Conservation (phyloP, 2,797 vertebrate genomes). For the Nannoperca australis region DNA sequence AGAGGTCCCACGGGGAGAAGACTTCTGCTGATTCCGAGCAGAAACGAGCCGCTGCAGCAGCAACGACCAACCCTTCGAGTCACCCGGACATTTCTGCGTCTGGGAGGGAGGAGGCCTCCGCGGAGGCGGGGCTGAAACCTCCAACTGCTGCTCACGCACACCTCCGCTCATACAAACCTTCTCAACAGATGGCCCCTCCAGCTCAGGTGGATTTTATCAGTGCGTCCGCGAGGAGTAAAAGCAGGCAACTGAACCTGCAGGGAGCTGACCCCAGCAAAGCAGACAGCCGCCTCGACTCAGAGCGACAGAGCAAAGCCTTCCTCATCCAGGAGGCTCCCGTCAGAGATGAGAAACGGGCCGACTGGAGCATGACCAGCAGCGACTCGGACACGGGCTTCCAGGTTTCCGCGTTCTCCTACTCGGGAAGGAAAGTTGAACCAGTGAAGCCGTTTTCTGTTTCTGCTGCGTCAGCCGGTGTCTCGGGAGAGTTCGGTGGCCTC, state of each 20-base stretch:
- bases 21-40: conserved; percentile 31
- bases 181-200: conserved; percentile 30
- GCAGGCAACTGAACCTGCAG: conserved; percentile 70
- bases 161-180: conserved; percentile 25
- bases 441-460: conserved; percentile 63
- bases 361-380: conserved; percentile 80
- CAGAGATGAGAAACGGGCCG: conserved; percentile 79
- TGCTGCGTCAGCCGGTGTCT: conserved; percentile 19
- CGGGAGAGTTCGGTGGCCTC: conserved; percentile 59
- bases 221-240: conserved; percentile 58
- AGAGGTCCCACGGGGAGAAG: conserved; percentile 35
- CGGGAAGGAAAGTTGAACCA: conserved; percentile 54
- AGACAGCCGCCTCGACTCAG: conserved; percentile 29
- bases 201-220: conserved; percentile 17
- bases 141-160: conserved; percentile 12
- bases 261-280: conserved; percentile 53
- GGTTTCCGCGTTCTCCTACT: conserved; percentile 34
- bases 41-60: conserved; percentile 13
- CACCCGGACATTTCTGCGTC: conserved; percentile 37
- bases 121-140: background rate
- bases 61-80: conserved; percentile 32
- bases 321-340: conserved; percentile 84
- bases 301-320: conserved; percentile 49
- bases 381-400: conserved; percentile 51
- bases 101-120: conserved; percentile 36